phyloP scores from a whole-genome alignment of 37 sponge, comb jelly and placozoan genomes.

The Aplysina aerophoba region DNA sequence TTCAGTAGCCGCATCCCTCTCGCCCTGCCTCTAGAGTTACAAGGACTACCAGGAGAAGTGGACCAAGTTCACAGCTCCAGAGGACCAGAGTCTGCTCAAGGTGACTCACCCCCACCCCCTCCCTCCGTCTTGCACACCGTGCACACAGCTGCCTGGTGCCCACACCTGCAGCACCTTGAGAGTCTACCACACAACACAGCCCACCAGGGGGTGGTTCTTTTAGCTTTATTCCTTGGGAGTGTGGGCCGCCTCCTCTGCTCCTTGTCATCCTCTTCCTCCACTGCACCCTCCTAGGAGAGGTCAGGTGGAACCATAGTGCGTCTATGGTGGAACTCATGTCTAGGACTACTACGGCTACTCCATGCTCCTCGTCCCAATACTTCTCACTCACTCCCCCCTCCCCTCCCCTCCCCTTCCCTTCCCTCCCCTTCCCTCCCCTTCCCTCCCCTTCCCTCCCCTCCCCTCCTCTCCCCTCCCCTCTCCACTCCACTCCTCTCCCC shows the following conservation, averaged over 20 bases:
- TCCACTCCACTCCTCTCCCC: background rate
- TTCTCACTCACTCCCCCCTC: background rate
- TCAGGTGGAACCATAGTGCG: no score
- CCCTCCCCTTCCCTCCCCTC: background rate
- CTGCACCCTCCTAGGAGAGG: no score
- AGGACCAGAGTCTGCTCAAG: slow-evolving; percentile 7
- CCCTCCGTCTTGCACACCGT: background rate
- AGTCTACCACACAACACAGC: background rate
- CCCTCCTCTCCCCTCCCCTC: background rate
- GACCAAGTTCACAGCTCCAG: slow-evolving; percentile 20
- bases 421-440: background rate
- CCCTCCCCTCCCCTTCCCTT: background rate
- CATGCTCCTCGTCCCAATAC: background rate
- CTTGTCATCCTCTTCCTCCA: no score
- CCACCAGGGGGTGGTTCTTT: no score
- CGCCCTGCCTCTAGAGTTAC: background rate
- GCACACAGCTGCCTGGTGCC: no score
- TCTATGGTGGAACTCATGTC: no score
- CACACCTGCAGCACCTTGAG: no score
- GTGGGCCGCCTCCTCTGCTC: no score
- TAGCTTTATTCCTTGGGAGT: no score
- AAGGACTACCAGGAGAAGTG: slow-evolving; percentile 29
- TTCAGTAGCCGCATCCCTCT: no score
- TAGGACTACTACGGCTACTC: background rate
- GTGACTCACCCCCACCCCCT: background rate